Evolutionary conservation across 2,113 vertebrate species (phyloP), one percentile per base, ranked within the genome.

Genomic region (Xiphorhynchus elegans): DNA sequence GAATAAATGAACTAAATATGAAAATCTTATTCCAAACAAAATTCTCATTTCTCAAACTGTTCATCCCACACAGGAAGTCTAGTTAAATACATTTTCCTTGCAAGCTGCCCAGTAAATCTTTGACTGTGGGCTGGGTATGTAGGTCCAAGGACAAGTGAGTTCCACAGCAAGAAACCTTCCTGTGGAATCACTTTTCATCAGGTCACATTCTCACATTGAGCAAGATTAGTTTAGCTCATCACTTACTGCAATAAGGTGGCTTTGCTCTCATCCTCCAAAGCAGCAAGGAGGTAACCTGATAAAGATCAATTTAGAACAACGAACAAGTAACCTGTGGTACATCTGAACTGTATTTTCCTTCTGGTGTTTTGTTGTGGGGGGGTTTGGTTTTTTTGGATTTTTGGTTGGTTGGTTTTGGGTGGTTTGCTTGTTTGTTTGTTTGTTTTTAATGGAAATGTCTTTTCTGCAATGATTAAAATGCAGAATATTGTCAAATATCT

Each of bases 271-370:
- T 25, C 67, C 23, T 68, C 56, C 70, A 72, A 82, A 79, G 62
- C 42, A 75, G 52, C 26, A 33, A 67, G 19, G 40, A 83, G 31
- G 28, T 64, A 73, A 66, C 5, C 11, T 6, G 2, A 19, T 28
- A 33, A 67, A 67, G 46, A 49, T 24, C 17, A 10, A 8, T 44
- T 44, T 58, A n/a, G 8, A 49, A 26, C 26, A 33, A 37, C 0
- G 0, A 23, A 2, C 0, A 0, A 14, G 37, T 70, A 79, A 92
- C 9, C 25, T 62, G 76, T 72, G 81, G 40, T 82, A 67, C 29
- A 78, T 72, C 84, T 86, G 85, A 97, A 97, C 84, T 86, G 58
- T 66, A 70, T 82, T 89, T 85, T 63, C 67, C 39, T 90, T 80
- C n/a, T 44, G 40, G 18, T 28, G 11, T 35, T 53, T 52, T 28